phyloP scores from a whole-genome alignment of 1,140 invertebrate species.

The Aphis gossypii region DNA sequence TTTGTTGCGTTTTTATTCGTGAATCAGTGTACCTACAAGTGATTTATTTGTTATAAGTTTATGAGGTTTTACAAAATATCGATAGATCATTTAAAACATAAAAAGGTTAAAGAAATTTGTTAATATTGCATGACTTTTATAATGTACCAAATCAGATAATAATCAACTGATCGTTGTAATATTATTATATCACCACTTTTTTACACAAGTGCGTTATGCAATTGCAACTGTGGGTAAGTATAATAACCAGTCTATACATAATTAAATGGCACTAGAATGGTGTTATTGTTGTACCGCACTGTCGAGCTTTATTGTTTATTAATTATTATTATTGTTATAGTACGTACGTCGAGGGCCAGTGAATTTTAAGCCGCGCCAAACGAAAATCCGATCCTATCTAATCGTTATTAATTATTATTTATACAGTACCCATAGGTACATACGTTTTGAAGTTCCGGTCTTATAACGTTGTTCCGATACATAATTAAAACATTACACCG shows the following conservation, averaged over 20 bases:
- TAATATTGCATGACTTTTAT: constrained; percentile 13
- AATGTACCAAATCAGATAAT: constrained; percentile 1
- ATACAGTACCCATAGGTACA: neutral
- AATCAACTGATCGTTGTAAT: neutral
- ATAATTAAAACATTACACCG: neutral
- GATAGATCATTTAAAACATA: neutral
- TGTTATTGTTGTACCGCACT: neutral
- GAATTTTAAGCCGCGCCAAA: neutral
- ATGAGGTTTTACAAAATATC: neutral
- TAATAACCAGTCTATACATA: neutral
- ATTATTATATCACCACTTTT: neutral
- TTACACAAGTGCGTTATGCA: neutral
- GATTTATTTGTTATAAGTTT: neutral
- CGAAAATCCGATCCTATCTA: neutral
- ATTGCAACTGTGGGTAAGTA: neutral
- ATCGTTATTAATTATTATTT: neutral
- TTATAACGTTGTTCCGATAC: neutral
- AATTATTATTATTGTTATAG: neutral
- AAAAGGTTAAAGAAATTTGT: constrained; percentile 6
- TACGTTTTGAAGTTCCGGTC: neutral
- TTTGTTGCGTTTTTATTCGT: neutral
- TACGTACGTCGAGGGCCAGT: neutral
- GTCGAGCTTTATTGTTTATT: neutral
- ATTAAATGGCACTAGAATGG: neutral
- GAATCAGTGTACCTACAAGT: neutral